Evolutionary conservation across 64 coral and sea anemone species (phyloP), one percentile per base, ranked within the genome.

Genomic region (Cladopsammia gracilis): DNA sequence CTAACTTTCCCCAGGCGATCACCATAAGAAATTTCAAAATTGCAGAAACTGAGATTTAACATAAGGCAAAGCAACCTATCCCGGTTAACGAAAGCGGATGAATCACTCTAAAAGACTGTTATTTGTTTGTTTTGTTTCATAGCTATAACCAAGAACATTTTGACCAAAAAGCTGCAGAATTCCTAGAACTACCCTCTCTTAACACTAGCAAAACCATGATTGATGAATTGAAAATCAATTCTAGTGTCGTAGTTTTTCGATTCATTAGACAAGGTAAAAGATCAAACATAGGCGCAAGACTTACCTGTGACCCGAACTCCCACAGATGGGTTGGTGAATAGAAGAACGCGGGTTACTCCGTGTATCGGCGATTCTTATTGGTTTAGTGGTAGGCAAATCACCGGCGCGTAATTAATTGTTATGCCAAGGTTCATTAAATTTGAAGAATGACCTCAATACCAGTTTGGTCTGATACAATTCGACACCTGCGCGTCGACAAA

Each of bases 401-500:
- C 16, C 19, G 62, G 46, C 26, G 43, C 45, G 61, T 67, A 84
- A 67, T 67, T 62, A 20, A 26, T 45, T 20, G 45, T 84, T 84
- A 51, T 16, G 44, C 61, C 10, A 51, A 24, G 46, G 62, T 68
- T 84, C 60, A 59, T 67, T 84, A 67, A 84, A 26, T n/a, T 84
- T 84, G 20, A 67, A 84, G 20, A 84, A 84, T 84, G 60, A 84
- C 62, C 60, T 84, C 80, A 84, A 84, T 67, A 68, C 60, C 12
- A 6, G 8, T 20, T 64, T 84, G 61, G 20, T 46, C 61, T n/a
- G 16, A 18, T 20, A 84, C 19, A 84, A 67, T 67, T 61, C 4
- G 46, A 14, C 80, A 84, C 80, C 80, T 51, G 80, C 62, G 0
- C 7, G 67, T 16, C 15, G 22, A 19, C 59, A 23, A 8, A 24